Evolutionary conservation across 1,140 invertebrate species (phyloP), one percentile per base, ranked within the genome.

Genomic region (Drosophila seguyi): DNA sequence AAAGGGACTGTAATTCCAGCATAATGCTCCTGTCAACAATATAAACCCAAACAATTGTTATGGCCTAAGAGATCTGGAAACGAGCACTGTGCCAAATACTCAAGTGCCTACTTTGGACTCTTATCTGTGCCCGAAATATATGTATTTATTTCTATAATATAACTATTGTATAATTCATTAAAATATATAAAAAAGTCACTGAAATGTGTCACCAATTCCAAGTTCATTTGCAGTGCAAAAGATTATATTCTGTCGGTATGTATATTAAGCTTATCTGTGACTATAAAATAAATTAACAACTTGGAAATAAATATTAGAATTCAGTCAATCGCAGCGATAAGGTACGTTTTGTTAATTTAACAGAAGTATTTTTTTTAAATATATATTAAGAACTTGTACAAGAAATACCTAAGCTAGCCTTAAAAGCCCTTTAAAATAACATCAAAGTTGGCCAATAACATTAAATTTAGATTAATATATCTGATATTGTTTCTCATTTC

Each of bases 191-290:
- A 36, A 38, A 36, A 22, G 31, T 53, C 20, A 36, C 14, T 36
- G 18, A 38, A 53, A 22, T 36, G 50, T 53, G 31, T 53, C 50
- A 53, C 50, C 50, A 38, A 36, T 36, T 53, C 50, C 50, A 53
- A 53, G 50, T 53, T 53, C 31, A 53, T 36, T 53, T 8, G 31
- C 31, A n/a, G 14, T 11, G 20, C 18, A 3, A 53, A 22, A 38
- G 20, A 53, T 53, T 52, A 53, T 36, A 16, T 36, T 22, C 6
- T 1, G 4, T 53, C 8, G 31, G 25, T 22, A 22, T 53, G 16
- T 36, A 38, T 36, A 22, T 11, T 38, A 8, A 0, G 14, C 31
- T 53, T 53, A 53, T 53, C 50, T 53, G 8, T 53, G 8, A 38
- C 16, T 53, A 36, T 53, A 6, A 10, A 36, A 53, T 38, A 22